Percentiles rank a stretch among this genome's conserved stretches.
These are phyloP conservation scores for Benthosema pterotum DNA, from an alignment of 2,797 vertebrate genomes.

Conservation along the genomic window DNA sequence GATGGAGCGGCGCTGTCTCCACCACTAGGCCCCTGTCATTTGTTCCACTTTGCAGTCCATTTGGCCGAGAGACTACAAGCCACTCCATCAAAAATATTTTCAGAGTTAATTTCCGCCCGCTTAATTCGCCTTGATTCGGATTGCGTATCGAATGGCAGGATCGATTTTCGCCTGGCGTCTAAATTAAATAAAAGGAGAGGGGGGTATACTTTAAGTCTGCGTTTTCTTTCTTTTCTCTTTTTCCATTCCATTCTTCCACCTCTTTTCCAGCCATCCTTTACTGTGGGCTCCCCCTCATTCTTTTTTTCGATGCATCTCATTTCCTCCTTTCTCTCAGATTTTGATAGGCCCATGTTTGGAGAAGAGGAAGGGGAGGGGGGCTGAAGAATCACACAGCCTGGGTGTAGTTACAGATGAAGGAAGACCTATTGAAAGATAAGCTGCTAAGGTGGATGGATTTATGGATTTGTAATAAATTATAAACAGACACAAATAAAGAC, in stretches of 20 bases:
- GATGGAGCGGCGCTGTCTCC: slow-evolving; percentile 97
- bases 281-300: slow-evolving; percentile 73
- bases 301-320: slow-evolving; percentile 80
- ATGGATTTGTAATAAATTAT: slow-evolving; percentile 72
- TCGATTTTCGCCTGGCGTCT: slow-evolving; percentile 95
- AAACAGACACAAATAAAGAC: slow-evolving; percentile 52
- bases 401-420: slow-evolving; percentile 75
- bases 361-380: slow-evolving; percentile 51
- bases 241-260: slow-evolving; percentile 70
- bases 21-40: slow-evolving; percentile 96
- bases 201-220: slow-evolving; percentile 85
- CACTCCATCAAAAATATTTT: slow-evolving; percentile 97
- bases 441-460: slow-evolving; percentile 59
- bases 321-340: slow-evolving; percentile 75
- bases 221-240: slow-evolving; percentile 85
- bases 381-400: slow-evolving; percentile 46
- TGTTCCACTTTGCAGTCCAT: slow-evolving; percentile 99
- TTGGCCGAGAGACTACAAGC: slow-evolving; percentile 94
- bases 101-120: slow-evolving; percentile 95
- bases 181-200: slow-evolving; percentile 94
- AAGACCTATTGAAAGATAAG: slow-evolving; percentile 64
- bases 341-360: slow-evolving; percentile 75
- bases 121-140: slow-evolving; percentile 96
- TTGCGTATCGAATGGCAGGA: slow-evolving; percentile 95
- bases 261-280: slow-evolving; percentile 79